Conservation (phyloP, 2,797 vertebrate genomes). For the Mus caroli region DNA sequence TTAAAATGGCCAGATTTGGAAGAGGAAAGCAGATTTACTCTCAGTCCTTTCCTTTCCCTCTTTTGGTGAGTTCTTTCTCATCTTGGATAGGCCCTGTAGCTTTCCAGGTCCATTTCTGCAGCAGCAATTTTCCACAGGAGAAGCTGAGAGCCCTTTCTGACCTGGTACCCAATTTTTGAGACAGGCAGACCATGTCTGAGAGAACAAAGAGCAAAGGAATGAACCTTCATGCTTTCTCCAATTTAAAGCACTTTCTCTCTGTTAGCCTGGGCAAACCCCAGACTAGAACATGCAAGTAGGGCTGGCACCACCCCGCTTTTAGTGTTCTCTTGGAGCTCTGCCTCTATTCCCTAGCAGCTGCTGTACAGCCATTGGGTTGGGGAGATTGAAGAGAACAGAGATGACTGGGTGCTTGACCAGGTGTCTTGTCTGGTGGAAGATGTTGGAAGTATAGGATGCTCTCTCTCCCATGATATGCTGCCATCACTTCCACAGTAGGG, state of each 20-base stretch:
- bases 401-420: not conserved
- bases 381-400: not conserved
- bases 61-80: not conserved
- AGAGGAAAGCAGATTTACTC: not conserved
- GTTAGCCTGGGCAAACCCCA: not conserved
- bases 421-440: not conserved
- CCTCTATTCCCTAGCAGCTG: not conserved
- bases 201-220: not conserved
- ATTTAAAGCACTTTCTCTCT: not conserved
- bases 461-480: not conserved
- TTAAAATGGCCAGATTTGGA: not conserved
- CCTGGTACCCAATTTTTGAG: not conserved
- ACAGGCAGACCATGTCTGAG: not conserved
- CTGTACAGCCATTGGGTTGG: not conserved
- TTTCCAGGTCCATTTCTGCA: not conserved
- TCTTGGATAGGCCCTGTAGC: not conserved
- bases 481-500: not conserved
- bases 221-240: not conserved
- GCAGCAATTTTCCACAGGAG: not conserved
- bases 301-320: not conserved
- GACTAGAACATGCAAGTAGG: not conserved
- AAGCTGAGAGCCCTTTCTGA: not conserved
- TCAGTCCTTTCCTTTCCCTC: not conserved
- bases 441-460: too few relatives aligned
- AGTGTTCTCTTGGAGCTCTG: not conserved